Base-by-base conservation (phyloP, 2,888 invertebrate species). In the Micropterix aruncella region DNA sequence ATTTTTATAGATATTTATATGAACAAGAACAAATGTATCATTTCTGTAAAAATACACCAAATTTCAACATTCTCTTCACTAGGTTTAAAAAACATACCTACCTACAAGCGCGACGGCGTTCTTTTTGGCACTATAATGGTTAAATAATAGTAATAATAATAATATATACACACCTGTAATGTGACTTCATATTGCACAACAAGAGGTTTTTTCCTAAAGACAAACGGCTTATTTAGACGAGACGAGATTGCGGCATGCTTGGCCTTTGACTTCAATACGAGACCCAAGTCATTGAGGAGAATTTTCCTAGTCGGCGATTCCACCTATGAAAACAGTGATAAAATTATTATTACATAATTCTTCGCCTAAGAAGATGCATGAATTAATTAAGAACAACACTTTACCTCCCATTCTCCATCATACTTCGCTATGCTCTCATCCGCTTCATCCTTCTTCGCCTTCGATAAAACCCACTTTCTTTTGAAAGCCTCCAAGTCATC, bases 241-340 rank as follows among this genome's bases (percentile, higher is more conserved):
- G 90, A 74, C 2, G 95, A 75, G 50, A 97, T 88, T 4, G 97
- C 97, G 12, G 96, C 90, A 65, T 97, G 99, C 56, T 94, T 91
- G 1, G 97, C 97, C 68, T 93, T 92, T 0, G 92, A 87, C 59
- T 91, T 92, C 16, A 96, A 66, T 7, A 95, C 87, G 36, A 97
- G 69, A 12, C 93, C 95, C 46, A 80, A 67, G 60, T 99, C 96
- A 42, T 86, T 84, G 46, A 77, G 77, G 56, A 95, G 75, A 12
- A 85, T 79, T 56, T 85, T 83, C 51, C 80, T 79, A 46, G 76
- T 70, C 1, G 94, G 84, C 37, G 80, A 63, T 62, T 91, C 92
- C 3, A 92, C 65, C 54, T 74, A 65, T 75, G 81, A 83, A 53
- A 68, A 37, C n/a, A n/a, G n/a, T n/a, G n/a, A n/a, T n/a, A n/a